Percentiles rank a stretch among this genome's conserved stretches.
Conservation (phyloP, 2,797 vertebrate genomes). For the Chrysocyon brachyurus region DNA sequence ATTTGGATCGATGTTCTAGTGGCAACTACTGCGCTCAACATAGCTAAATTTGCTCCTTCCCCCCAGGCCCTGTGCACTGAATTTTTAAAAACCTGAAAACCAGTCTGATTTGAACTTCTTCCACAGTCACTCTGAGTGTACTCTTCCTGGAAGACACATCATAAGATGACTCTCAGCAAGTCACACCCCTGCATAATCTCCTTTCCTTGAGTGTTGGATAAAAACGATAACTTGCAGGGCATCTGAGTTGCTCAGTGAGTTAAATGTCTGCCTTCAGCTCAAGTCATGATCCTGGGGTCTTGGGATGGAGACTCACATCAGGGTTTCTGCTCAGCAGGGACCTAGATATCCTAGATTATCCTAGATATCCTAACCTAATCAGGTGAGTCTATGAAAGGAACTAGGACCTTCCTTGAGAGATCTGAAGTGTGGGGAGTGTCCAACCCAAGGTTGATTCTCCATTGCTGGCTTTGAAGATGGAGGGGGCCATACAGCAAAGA, state of each 20-base stretch:
- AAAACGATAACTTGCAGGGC: background rate
- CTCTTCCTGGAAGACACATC: background rate
- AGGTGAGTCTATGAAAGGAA: background rate
- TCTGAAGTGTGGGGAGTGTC: background rate
- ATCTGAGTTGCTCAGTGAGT: no score
- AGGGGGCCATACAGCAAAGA: background rate
- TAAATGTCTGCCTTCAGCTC: no score
- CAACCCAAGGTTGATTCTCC: background rate
- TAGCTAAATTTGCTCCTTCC: background rate
- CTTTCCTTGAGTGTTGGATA: background rate
- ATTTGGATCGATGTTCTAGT: background rate
- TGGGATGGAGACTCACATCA: no score
- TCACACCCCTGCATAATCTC: background rate
- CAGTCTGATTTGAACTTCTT: slow-evolving; percentile 14
- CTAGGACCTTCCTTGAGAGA: background rate
- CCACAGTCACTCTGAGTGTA: background rate
- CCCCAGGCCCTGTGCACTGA: background rate
- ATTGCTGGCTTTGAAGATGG: background rate
- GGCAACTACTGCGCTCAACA: background rate
- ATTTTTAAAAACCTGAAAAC: background rate
- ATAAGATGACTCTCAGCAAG: background rate
- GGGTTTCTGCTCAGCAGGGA: no score
- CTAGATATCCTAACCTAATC: background rate
- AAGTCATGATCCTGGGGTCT: no score
- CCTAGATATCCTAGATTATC: background rate